These are phyloP conservation scores for Panthera uncia DNA, from an alignment of 2,113 vertebrate genomes.

Conservation along the genomic window DNA sequence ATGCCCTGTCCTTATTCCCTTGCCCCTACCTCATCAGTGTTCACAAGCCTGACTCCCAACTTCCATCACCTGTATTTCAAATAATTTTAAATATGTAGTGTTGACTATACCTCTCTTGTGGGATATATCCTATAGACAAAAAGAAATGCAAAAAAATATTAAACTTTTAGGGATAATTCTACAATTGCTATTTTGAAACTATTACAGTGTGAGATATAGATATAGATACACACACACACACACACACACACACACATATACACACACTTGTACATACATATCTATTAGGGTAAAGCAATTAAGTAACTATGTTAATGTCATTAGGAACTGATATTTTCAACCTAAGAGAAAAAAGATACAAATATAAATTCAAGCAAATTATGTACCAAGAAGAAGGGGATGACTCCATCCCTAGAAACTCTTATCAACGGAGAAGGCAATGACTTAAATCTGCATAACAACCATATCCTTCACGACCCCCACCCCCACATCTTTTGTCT, in stretches of 20 bases:
- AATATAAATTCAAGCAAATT: not conserved
- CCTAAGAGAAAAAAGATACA: not conserved
- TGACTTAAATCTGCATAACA: no score
- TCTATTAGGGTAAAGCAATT: not conserved
- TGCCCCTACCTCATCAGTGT: not conserved
- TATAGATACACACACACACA: not conserved
- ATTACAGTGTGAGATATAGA: not conserved
- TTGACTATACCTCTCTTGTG: not conserved
- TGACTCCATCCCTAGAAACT: no score
- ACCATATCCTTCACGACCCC: no score
- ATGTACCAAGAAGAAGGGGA: not conserved
- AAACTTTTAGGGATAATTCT: not conserved
- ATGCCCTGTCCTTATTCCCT: not conserved
- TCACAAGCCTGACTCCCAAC: not conserved
- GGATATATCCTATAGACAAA: not conserved
- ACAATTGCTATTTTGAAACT: not conserved
- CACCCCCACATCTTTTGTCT: no score
- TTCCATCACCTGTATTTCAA: not conserved
- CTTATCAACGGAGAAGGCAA: no score
- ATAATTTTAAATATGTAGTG: not conserved
- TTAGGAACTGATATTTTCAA: not conserved
- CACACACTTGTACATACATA: not conserved
- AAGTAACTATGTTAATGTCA: not conserved
- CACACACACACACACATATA: not conserved
- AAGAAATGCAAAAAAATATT: not conserved